phyloP scores from a whole-genome alignment of 2,113 vertebrate species.

The Hippocampus abdominalis region DNA sequence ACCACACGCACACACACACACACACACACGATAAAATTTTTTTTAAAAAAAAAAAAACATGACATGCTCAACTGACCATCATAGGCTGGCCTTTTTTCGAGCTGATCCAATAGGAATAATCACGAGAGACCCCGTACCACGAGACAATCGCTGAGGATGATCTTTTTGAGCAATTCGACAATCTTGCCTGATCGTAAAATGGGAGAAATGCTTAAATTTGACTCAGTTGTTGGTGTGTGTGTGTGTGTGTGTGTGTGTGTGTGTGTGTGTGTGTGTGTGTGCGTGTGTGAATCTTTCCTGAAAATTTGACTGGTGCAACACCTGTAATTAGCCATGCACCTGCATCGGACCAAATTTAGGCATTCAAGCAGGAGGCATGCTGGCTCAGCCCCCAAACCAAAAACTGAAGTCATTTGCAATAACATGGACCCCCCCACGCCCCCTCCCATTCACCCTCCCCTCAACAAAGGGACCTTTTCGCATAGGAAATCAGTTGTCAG shows the following conservation, averaged over 20 bases:
- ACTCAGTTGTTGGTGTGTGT: conserved; percentile 53
- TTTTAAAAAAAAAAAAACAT: too few relatives aligned
- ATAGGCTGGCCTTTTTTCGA: too few relatives aligned
- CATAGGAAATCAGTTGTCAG: conserved; percentile 95
- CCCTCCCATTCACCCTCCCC: conserved; percentile 36
- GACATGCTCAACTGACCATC: background rate
- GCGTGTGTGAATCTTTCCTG: background rate
- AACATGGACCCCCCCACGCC: conserved; percentile 52
- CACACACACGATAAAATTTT: too few relatives aligned
- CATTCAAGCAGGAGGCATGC: conserved; percentile 57
- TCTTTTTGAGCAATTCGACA: background rate
- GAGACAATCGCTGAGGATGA: background rate
- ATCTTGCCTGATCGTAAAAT: background rate
- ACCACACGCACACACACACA: too few relatives aligned
- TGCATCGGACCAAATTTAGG: conserved; percentile 82
- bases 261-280: too few relatives aligned
- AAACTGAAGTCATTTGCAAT: conserved; percentile 68
- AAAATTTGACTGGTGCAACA: conserved; percentile 75
- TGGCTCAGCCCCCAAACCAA: conserved; percentile 58
- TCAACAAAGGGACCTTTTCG: conserved; percentile 73
- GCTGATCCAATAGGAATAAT: background rate
- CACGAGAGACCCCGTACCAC: background rate
- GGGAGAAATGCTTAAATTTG: background rate
- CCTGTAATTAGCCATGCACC: conserved; percentile 94
- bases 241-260: too few relatives aligned